Evolutionary conservation across 2,113 vertebrate species (phyloP), one percentile per base, ranked within the genome.

Genomic region (Chionodraco myersi): DNA sequence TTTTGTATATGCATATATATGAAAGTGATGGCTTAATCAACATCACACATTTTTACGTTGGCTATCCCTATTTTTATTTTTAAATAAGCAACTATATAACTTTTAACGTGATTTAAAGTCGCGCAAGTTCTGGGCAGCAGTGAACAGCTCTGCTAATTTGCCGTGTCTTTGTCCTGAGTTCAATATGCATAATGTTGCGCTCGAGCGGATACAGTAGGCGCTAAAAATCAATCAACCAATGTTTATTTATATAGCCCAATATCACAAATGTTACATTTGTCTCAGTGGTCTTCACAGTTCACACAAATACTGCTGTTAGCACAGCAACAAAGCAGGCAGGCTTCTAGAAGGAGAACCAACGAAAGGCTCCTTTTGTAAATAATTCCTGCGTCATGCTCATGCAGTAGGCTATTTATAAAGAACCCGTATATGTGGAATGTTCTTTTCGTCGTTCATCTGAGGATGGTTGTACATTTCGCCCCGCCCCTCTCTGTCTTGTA

Each of bases 301-400:
- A 21, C 21, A 21, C 21, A 21, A 21, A 94, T 85, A 92, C 78
- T 41, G 63, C 71, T 45, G 69, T 81, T 64, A 81, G 80, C 84
- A 79, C 83, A 87, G 89, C 90, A 91, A 88, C 89, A 84, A 68
- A 63, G 69, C 71, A 75, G 21, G 26, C 54, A 58, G 15, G 23
- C 34, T 45, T 80, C 14, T 21, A 0, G 56, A 11, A 7, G 67
- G 58, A 41, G 66, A 52, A 59, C 36, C 51, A 51, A 54, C 2
- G 4, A 48, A 56, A 13, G 4, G 18, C 16, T 5, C 30, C 14
- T 16, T 75, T 52, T 23, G 21, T 14, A 65, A 72, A 77, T 57
- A 30, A 75, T 44, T 34, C 36, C 63, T 45, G 71, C 30, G 26
- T 66, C 74, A 61, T 54, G 64, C 11, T 63, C 34, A 36, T 71